Conservation (phyloP, 2,113 vertebrate genomes). For the Bos indicus region DNA sequence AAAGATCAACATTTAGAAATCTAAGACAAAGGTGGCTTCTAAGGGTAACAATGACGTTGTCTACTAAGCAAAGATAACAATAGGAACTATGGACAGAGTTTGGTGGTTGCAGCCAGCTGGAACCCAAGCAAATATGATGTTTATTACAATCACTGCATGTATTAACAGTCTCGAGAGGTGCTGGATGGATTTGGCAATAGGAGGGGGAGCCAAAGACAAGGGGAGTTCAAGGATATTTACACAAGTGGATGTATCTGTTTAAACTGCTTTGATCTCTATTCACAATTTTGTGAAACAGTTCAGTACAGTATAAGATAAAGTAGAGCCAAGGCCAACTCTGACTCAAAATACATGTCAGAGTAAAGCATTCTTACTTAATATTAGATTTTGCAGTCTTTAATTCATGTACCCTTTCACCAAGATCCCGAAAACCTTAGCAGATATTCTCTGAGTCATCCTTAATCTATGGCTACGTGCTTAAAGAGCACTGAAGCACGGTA, state of each 20-base stretch:
- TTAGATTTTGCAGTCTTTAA: background rate
- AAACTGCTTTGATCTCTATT: conserved; percentile 76
- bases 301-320: conserved; percentile 73
- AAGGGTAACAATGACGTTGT: conserved; percentile 61
- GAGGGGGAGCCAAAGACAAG: background rate
- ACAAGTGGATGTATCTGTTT: conserved; percentile 76
- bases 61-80: conserved; percentile 72
- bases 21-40: conserved; percentile 39
- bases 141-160: conserved; percentile 74
- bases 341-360: conserved; percentile 45
- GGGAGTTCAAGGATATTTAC: conserved; percentile 74
- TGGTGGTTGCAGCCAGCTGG: conserved; percentile 70
- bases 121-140: conserved; percentile 76
- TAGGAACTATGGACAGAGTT: conserved; percentile 61
- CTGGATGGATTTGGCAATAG: conserved; percentile 64
- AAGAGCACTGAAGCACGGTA: background rate
- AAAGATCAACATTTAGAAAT: conserved; percentile 55
- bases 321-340: conserved; percentile 44
- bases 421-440: background rate
- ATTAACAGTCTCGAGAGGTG: conserved; percentile 74
- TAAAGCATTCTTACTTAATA: background rate
- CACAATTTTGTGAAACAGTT: conserved; percentile 72
- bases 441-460: background rate
- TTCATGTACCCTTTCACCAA: background rate
- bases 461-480: background rate